Conservation (phyloP, 2,888 invertebrate genomes). For the Bembecia ichneumoniformis region DNA sequence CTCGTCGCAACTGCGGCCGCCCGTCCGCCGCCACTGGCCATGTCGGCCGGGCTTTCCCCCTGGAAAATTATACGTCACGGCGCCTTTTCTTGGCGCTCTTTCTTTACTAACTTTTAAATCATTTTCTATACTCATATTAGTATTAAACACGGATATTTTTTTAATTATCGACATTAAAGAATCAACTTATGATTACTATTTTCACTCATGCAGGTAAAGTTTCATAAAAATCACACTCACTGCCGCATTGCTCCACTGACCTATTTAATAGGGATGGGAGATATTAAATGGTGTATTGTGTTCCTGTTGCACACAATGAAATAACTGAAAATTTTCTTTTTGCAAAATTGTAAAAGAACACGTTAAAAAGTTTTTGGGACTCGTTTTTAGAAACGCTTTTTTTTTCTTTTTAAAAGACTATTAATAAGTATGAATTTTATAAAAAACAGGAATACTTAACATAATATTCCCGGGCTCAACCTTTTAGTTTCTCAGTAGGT, state of each 20-base stretch:
- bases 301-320: neutral
- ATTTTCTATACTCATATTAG: constrained; percentile 2
- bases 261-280: constrained; percentile 19
- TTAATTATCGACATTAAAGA: too few relatives aligned
- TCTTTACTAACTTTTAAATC: constrained; percentile 4
- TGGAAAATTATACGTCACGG: constrained; percentile 25
- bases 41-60: constrained; percentile 23
- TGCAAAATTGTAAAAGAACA: neutral
- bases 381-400: too few relatives aligned
- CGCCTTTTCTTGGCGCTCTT: constrained; percentile 9
- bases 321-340: neutral
- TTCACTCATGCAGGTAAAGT: too few relatives aligned
- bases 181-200: too few relatives aligned
- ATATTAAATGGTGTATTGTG: neutral
- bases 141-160: too few relatives aligned
- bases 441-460: too few relatives aligned
- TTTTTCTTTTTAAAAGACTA: too few relatives aligned
- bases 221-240: constrained; percentile 8
- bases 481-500: too few relatives aligned
- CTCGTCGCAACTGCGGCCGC: constrained; percentile 50
- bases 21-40: too few relatives aligned
- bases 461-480: too few relatives aligned
- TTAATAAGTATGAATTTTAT: too few relatives aligned
- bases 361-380: too few relatives aligned
- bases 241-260: constrained; percentile 30